Evolutionary conservation across 2,888 invertebrate species (phyloP).

Genomic region (Anorthoa munda): DNA sequence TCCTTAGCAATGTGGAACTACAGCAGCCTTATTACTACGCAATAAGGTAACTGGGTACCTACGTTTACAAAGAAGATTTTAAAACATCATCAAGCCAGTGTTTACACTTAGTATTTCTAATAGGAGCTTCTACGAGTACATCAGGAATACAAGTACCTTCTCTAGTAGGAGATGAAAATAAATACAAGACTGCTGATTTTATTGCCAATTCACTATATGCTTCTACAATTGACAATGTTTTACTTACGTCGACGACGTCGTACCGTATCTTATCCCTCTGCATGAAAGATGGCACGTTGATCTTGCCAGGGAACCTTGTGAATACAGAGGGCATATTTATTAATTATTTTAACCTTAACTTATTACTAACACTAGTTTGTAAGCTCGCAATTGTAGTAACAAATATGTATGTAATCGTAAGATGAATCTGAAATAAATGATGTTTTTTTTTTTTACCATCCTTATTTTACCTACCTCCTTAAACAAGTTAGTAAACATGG

Average conservation of each 20-base stretch:
- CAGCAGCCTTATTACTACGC: too few relatives aligned
- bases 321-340: constrained; percentile 12
- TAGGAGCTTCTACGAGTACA: neutral
- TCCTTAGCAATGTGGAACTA: too few relatives aligned
- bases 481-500: neutral
- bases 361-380: too few relatives aligned
- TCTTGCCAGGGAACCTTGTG: constrained; percentile 85
- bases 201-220: too few relatives aligned
- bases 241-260: constrained; percentile 49
- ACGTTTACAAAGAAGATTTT: neutral
- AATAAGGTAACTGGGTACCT: too few relatives aligned
- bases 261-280: constrained; percentile 6
- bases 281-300: constrained; percentile 68
- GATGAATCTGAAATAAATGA: too few relatives aligned
- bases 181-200: too few relatives aligned
- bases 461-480: neutral
- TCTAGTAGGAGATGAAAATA: too few relatives aligned
- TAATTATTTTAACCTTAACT: neutral
- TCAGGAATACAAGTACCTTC: neutral
- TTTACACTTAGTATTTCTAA: neutral
- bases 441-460: too few relatives aligned
- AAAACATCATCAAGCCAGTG: neutral
- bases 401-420: too few relatives aligned
- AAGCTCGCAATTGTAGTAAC: too few relatives aligned
- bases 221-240: neutral